Conservation (phyloP, 2,113 vertebrate species). For the Sinocyclocheilus maitianheensis region DNA sequence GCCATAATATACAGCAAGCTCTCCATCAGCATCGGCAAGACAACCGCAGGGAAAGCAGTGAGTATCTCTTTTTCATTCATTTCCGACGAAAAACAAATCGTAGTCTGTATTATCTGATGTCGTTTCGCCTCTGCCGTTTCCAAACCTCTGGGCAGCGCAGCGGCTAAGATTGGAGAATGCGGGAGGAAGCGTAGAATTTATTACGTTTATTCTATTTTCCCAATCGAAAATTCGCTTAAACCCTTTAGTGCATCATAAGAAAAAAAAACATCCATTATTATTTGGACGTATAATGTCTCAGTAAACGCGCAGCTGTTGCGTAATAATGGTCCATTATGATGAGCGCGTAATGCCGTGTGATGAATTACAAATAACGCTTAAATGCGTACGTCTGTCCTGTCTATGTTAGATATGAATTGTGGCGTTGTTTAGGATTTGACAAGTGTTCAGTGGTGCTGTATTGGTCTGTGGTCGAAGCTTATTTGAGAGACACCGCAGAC, state of each 20-base stretch:
- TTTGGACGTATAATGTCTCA: background rate
- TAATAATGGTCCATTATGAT: background rate
- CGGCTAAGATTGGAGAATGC: background rate
- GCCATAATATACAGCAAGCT: conserved; percentile 51
- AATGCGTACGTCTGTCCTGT: background rate
- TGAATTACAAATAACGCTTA: background rate
- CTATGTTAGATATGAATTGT: background rate
- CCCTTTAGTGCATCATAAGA: background rate
- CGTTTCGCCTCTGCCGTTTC: background rate
- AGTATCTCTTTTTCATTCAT: background rate
- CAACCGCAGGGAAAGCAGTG: background rate
- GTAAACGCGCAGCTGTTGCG: conserved; percentile 25
- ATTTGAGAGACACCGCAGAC: too few species aligned
- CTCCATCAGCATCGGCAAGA: conserved; percentile 21
- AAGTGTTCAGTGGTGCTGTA: background rate
- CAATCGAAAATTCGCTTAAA: background rate
- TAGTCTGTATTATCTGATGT: background rate
- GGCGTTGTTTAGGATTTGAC: background rate
- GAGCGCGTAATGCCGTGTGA: background rate
- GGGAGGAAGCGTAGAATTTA: background rate
- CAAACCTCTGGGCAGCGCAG: background rate
- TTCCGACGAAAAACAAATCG: background rate
- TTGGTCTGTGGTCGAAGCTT: background rate
- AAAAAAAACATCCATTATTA: background rate
- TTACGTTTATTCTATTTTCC: background rate